Conservation (phyloP, 2,113 vertebrate species). For the Nesogale talazaci region DNA sequence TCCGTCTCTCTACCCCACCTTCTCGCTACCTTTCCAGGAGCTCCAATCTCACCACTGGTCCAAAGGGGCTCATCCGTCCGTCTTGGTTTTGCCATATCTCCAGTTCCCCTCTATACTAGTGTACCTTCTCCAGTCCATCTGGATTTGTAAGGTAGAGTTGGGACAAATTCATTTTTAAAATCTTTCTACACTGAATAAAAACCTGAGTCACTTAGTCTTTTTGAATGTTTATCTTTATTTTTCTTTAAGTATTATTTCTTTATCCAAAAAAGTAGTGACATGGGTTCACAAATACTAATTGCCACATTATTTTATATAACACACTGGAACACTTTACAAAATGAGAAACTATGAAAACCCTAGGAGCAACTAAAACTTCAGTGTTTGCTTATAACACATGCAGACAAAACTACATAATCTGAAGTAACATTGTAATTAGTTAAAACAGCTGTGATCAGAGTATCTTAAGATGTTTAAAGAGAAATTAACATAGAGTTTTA, state of each 20-base stretch:
- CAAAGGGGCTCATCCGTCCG: no score
- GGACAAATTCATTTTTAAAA: not conserved
- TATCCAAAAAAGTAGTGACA: not conserved
- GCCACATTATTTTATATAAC: not conserved
- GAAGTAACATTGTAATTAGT: not conserved
- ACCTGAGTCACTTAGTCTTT: not conserved
- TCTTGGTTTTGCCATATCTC: no score
- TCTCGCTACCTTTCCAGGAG: no score
- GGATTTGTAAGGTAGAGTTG: no score
- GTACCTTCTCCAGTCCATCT: no score
- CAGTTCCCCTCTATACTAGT: no score
- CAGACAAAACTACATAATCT: not conserved
- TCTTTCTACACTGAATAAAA: not conserved
- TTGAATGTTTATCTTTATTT: not conserved
- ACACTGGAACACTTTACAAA: not conserved
- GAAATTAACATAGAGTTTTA: not conserved
- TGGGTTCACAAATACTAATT: not conserved
- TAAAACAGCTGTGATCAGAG: not conserved
- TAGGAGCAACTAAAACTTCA: not conserved
- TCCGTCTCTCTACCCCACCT: no score
- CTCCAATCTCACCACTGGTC: no score
- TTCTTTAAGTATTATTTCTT: not conserved
- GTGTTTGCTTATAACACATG: no score
- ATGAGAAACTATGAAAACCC: not conserved
- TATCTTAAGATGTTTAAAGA: no score